Evolutionary conservation across 1,140 invertebrate species (phyloP), one percentile per base, ranked within the genome.

Genomic region (Phortica variegata): DNA sequence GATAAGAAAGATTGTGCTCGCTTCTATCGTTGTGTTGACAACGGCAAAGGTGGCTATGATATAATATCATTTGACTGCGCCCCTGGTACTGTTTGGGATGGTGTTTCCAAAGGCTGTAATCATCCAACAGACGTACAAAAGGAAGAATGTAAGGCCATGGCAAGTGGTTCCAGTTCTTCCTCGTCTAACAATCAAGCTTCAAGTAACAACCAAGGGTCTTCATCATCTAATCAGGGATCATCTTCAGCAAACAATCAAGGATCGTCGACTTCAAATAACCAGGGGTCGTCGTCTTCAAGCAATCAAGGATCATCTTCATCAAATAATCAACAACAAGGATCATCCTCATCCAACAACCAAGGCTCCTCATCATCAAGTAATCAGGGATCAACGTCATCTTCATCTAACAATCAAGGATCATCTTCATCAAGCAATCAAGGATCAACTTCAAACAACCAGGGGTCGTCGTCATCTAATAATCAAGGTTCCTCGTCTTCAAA

Each of bases 11-110:
- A 80, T 81, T 74, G 75, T 73, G 10, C 68, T 19, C 85, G 85
- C 54, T 88, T 88, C 58, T 86, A 87, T 52, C 79, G 85, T 58
- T 88, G 87, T 70, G 82, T 87, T 0, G 76, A 79, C 47, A 77
- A 82, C 43, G 82, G 81, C 1, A 70, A 77, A 26, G 79, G 77
- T 10, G 78, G 77, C 2, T 84, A 75, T 32, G 77, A 61, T 20
- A 81, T 71, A 52, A 79, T 84, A 58, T 77, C 84, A 31, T 88
- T 85, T 57, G 78, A 77, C 44, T 88, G 85, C 66, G 83, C 79
- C 0, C 71, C 75, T 18, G 85, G 84, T 43, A 87, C 85, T 3
- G 79, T 79, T 16, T 81, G 78, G 78, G 79, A 80, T 62, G 59
- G 77, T 9, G 55, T 58, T 29, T 51, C 77, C 0, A 65, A 72